phyloP scores from a whole-genome alignment of 2,888 invertebrate species.

The Hymenopus coronatus region DNA sequence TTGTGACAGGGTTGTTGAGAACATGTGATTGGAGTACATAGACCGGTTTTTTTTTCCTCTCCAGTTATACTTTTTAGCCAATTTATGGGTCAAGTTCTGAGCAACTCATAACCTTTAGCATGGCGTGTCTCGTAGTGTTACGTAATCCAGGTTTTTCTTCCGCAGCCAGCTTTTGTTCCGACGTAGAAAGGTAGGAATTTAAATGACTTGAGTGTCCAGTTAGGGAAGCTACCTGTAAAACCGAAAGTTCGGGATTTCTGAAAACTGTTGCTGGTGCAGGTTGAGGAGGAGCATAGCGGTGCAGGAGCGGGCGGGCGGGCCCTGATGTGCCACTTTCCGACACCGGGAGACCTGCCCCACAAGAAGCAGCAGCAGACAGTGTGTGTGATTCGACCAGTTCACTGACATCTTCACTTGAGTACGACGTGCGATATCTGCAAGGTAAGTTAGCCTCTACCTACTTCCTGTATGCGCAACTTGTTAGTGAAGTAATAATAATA shows the following conservation, averaged over 20 bases:
- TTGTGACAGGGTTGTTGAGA: too few species aligned
- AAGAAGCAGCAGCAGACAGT: background rate
- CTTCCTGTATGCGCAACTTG: background rate
- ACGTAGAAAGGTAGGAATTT: background rate
- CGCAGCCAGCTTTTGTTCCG: background rate
- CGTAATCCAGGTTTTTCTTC: background rate
- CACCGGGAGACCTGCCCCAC: background rate
- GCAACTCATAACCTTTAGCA: too few species aligned
- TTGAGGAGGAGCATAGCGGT: background rate
- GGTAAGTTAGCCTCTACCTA: background rate
- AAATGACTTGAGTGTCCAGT: background rate
- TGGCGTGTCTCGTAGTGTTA: background rate
- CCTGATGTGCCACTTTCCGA: background rate
- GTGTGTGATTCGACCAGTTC: background rate
- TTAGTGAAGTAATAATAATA: too few species aligned
- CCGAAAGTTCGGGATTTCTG: background rate
- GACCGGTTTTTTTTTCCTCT: too few species aligned
- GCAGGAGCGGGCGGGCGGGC: background rate
- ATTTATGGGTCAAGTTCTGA: too few species aligned
- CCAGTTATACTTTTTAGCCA: too few species aligned
- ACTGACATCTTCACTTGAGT: background rate
- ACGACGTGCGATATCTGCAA: background rate
- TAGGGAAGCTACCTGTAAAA: background rate
- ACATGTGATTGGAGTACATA: too few species aligned
- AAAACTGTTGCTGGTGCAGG: background rate